phyloP scores from a whole-genome alignment of 2,113 vertebrate genomes.

The Aegotheles bennettii region DNA sequence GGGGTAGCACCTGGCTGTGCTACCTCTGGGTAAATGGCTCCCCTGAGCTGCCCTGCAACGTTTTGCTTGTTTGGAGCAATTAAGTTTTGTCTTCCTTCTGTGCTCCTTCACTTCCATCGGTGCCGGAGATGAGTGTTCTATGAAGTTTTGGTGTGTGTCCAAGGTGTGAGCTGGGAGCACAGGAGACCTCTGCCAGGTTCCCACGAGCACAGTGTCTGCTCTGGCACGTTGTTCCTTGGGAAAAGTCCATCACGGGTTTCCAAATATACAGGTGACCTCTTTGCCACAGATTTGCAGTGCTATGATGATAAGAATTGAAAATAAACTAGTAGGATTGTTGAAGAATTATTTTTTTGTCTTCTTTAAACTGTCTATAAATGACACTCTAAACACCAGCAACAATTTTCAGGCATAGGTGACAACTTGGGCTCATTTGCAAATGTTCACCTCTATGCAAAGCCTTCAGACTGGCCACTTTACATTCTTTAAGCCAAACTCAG shows the following conservation, averaged over 20 bases:
- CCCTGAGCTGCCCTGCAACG: not conserved
- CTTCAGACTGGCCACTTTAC: not conserved
- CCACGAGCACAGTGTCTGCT: not conserved
- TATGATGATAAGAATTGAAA: not conserved
- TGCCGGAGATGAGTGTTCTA: accelerated
- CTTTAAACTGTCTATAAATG: not conserved
- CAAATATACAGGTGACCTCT: not conserved
- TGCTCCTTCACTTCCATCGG: not conserved
- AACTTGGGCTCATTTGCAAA: not conserved
- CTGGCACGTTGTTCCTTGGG: not conserved
- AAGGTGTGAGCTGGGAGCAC: not conserved
- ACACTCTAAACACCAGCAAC: not conserved
- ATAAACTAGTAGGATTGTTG: not conserved
- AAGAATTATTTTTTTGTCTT: not conserved
- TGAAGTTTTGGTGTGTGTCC: not conserved
- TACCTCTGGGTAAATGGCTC: not conserved
- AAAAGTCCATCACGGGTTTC: not conserved
- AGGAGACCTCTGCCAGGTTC: not conserved
- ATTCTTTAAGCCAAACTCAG: not conserved
- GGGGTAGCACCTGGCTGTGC: not conserved
- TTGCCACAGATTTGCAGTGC: not conserved
- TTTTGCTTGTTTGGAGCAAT: not conserved
- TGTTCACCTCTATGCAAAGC: not conserved
- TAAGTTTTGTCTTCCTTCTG: not conserved
- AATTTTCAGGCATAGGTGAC: not conserved